phyloP scores from a whole-genome alignment of 1,140 invertebrate species.

The Sogatella furcifera region DNA sequence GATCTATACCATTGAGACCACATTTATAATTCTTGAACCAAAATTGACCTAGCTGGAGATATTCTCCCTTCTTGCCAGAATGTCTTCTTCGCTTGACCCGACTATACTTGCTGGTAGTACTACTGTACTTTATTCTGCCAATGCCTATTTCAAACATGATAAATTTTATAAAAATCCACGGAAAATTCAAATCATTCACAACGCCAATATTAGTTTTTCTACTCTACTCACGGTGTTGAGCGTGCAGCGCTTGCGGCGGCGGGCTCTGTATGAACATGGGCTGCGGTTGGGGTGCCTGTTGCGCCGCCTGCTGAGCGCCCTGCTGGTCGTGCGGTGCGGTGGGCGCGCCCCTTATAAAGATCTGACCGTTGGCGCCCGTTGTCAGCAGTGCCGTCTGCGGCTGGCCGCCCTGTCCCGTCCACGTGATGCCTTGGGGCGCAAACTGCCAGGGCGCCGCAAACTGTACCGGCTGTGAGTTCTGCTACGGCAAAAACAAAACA shows the following conservation, averaged over 20 bases:
- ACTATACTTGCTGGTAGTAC: no score
- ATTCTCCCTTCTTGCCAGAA: no score
- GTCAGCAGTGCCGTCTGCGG: conserved; percentile 45
- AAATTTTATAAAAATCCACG: no score
- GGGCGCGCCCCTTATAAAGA: conserved; percentile 56
- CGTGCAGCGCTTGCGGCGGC: conserved; percentile 42
- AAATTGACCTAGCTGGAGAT: no score
- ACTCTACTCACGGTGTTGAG: conserved; percentile 45
- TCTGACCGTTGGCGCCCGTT: conserved; percentile 59
- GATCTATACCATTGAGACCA: no score
- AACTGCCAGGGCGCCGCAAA: conserved; percentile 44
- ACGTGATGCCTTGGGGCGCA: conserved; percentile 52
- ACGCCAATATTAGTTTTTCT: no score
- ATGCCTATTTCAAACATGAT: no score
- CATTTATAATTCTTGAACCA: no score
- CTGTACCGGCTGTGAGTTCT: conserved; percentile 33
- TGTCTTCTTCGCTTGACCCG: no score
- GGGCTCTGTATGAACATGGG: conserved; percentile 77
- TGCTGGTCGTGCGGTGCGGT: conserved; percentile 59
- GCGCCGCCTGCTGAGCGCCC: conserved; percentile 59
- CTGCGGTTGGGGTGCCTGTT: conserved; percentile 59
- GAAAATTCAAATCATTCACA: no score
- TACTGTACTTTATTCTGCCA: no score
- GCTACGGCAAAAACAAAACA: conserved; percentile 31
- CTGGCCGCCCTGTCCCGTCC: conserved; percentile 40